Base-by-base conservation (phyloP, 64 coral and sea anemone species). In the Porites lutea region DNA sequence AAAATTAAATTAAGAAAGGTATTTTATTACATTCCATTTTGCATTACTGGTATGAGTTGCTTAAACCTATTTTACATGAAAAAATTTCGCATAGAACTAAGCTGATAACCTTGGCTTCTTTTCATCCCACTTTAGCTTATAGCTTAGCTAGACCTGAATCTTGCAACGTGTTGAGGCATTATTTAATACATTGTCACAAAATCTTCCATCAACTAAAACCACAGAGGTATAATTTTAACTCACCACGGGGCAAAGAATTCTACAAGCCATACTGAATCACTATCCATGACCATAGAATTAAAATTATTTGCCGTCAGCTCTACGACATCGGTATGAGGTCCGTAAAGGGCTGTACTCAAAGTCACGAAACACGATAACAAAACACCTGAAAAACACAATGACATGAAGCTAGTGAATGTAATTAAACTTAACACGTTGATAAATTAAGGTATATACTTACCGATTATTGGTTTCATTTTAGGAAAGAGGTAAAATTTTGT, bases 161-260 rank as follows among this genome's bases (percentile, higher is more conserved):
- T 57, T 57, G 54, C 54, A 57, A 57, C 68, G 68, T 71, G 68
- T 71, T 21, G 43, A 71, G 54, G 54, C 2, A 57, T 57, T 57
- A 12, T 57, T n/a, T n/a, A n/a, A n/a, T 9, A 7, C 12, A 12
- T 57, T 7, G 12, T 7, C 5, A 11, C 53, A 7, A 55, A 11
- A 57, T 57, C 7, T 57, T 57, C 1, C 7, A 57, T 57, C 7
- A 37, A 57, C 7, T 57, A 57, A 57, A 3, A 57, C 7, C 12
- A 57, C 12, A 57, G 54, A 12, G 54, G 12, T 57, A 57, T 12
- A 57, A 12, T 12, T 57, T 57, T 57, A 57, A 93, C 94, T 79
- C 92, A 99, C 97, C 97, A 99, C 73, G 97, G 97, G 65, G 97
- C 97, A 74, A 92, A 99, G 75, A 99, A 99, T 88, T 99, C 97